Base-by-base conservation (phyloP, 2,113 vertebrate genomes). In the human (Homo sapiens) region DNA sequence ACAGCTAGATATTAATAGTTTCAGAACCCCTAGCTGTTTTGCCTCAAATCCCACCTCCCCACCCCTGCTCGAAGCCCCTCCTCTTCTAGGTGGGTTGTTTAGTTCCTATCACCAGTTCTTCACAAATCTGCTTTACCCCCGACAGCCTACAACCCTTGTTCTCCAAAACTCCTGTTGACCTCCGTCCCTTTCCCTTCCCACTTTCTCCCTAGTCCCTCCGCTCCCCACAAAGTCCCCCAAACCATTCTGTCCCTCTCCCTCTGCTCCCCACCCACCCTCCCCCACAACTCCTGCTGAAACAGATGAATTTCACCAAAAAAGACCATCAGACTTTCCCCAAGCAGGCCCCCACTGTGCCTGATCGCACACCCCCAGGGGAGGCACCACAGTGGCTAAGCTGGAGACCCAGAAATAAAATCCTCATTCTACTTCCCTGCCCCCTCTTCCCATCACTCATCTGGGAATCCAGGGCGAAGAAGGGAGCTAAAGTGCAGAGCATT, bases 391-490 rank as follows among this genome's bases (percentile, higher is more conserved):
- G 48, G 43, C 64, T 43, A 32, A 52, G 57, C 87, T 59, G 30
- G 83, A 87, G 43, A 94, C 75, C 78, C 95, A 84, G 94, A 96
- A 89, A 97, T 93, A 89, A 96, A 96, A 73, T 22, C 93, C 35
- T 78, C 64, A 35, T 52, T 75, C 45, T 48, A 75, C 91, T 93
- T 92, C 64, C 94, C 93, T 17, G 1, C 96, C 89, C 75, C 66
- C 52, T 50, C 32, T 96, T 86, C 64, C 95, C 96, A 98, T 98
- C 95, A 97, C 84, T 98, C 97, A 98, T 97, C 96, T 83, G 96
- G 97, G 97, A 98, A 94, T 96, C 97, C 95, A 84, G 94, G 96
- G 81, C 3, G 11, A 95, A 95, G 94, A 95, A 93, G 73, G 85
- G 96, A 97, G 96, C 96, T 84, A 80, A 96, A 96, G 96, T 96